Percentiles rank a stretch among this genome's conserved stretches.
Conservation (phyloP, 2,113 vertebrate species). For the Rhodinocichla rosea region DNA sequence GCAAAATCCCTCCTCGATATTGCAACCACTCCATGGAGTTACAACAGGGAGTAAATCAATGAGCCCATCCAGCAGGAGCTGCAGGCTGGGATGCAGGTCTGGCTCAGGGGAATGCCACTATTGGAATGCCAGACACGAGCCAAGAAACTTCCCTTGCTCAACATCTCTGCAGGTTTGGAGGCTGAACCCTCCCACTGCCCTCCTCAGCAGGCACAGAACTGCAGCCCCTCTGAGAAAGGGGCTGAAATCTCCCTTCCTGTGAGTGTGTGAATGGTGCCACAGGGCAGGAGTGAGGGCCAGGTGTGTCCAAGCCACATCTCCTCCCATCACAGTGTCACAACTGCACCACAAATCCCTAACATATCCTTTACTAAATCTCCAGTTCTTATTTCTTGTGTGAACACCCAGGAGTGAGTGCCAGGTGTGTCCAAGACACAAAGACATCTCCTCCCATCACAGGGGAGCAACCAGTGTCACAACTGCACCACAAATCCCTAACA, state of each 20-base stretch:
- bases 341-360: neutral
- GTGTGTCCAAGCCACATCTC: rapidly evolving
- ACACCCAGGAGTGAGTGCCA: rapidly evolving
- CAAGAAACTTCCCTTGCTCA: neutral
- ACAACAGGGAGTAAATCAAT: neutral
- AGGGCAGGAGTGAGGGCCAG: rapidly evolving
- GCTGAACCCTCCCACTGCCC: neutral
- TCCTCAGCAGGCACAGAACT: neutral
- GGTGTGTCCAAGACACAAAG: rapidly evolving
- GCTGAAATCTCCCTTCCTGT: neutral
- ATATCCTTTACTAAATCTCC: neutral
- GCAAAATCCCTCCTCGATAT: neutral
- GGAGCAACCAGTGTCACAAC: neutral
- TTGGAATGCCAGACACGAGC: neutral
- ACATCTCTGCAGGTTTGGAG: neutral
- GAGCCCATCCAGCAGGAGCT: neutral
- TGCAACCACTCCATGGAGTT: neutral
- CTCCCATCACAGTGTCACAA: neutral
- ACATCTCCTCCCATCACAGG: neutral
- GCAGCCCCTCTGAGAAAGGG: neutral
- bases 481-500: neutral
- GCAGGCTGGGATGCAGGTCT: neutral
- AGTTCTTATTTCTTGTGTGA: neutral
- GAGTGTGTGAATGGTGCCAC: rapidly evolving
- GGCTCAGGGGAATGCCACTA: rapidly evolving